Evolutionary conservation across 2,797 vertebrate genomes (phyloP), one percentile per base, ranked within the genome.

Genomic region (Denticeps clupeoides): DNA sequence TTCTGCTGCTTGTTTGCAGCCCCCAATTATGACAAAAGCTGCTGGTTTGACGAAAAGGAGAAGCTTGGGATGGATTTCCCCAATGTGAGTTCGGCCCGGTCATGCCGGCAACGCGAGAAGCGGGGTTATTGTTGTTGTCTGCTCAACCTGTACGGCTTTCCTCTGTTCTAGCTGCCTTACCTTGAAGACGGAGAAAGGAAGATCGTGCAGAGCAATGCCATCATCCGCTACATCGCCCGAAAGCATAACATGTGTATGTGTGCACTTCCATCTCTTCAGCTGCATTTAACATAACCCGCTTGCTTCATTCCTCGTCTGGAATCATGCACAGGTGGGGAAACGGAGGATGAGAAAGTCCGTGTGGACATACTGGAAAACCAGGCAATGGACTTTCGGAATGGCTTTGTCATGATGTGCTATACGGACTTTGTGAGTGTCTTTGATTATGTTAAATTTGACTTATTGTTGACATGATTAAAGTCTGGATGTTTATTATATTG

Each of bases 341-440:
- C 73, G 0, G 91, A 93, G 49, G 86, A 90, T 25, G 90, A 95
- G 67, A 78, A 47, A 41, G 41, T 81, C 16, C 76, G 84, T 0
- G 83, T 90, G 44, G 91, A 94, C 67, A 54, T 91, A 41, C 5
- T 94, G 65, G 90, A 95, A 71, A 94, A 94, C 70, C 90, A 95
- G 70, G 48, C 82, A 1, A 88, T 91, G 88, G 93, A 97, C 59
- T 89, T 96, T 60, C 87, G 89, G 37, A 82, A 83, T 49, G 80
- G 77, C 9, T 86, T 96, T 13, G 74, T 69, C 22, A 72, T 31
- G 24, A 0, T 96, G 53, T 83, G 82, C 74, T 97, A 97, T 76
- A 62, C 67, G 0, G 82, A 94, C 31, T 83, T 81, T 0, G 93
- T 97, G 65, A 85, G 92, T 87, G 6, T 1, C 10, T 9, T 25